Percentiles rank a stretch among this genome's conserved stretches.
Conservation (phyloP, 2,113 vertebrate genomes). For the Sceloporus undulatus region DNA sequence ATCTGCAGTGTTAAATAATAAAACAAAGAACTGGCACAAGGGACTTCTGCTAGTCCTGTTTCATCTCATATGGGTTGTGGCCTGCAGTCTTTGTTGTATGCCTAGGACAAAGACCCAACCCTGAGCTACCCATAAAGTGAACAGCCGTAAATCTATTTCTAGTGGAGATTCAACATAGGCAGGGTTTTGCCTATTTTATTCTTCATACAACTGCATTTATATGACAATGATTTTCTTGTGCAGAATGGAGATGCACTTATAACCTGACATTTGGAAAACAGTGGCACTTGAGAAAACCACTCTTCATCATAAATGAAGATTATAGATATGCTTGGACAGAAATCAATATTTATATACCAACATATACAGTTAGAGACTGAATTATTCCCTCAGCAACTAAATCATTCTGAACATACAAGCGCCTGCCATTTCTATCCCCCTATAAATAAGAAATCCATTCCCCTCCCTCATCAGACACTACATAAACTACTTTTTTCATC, state of each 20-base stretch:
- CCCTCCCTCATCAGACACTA: conserved; percentile 8
- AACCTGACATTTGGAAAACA: conserved; percentile 28
- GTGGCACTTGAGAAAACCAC: conserved; percentile 41
- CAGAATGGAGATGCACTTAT: conserved; percentile 24
- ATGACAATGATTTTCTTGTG: conserved; percentile 23
- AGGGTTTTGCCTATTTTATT: conserved; percentile 35
- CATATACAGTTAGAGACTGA: conserved; percentile 12
- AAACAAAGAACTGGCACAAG: neutral
- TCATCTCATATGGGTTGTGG: neutral
- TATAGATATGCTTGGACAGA: conserved; percentile 29
- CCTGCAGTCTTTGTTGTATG: neutral
- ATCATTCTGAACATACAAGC: conserved; percentile 38
- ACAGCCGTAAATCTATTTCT: conserved; percentile 30
- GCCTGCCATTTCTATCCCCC: conserved; percentile 27
- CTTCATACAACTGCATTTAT: conserved; percentile 26
- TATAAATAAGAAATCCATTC: conserved; percentile 34
- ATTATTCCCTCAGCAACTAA: neutral
- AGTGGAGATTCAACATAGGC: conserved; percentile 30
- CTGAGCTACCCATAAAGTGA: conserved; percentile 12
- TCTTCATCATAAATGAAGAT: conserved; percentile 8
- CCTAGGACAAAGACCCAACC: neutral
- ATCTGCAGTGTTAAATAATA: neutral
- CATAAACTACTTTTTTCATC: conserved; percentile 7
- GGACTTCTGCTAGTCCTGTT: neutral
- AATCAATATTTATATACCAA: conserved; percentile 31